Evolutionary conservation across 2,113 vertebrate species (phyloP), one percentile per base, ranked within the genome.

Genomic region (Parotia lawesii): DNA sequence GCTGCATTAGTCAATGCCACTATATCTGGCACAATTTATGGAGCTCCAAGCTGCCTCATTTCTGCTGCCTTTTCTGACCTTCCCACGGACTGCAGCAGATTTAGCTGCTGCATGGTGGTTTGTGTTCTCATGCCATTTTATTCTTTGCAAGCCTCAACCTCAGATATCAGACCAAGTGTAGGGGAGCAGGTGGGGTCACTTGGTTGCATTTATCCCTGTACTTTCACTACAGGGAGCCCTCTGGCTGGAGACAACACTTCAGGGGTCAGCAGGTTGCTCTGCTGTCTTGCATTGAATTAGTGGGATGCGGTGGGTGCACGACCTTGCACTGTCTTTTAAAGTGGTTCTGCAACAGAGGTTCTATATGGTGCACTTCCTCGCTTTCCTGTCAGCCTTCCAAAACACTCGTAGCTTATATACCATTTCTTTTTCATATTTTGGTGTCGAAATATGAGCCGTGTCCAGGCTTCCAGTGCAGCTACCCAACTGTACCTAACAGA

Each of bases 91-190:
- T 18, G 24, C 0, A 0, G 9, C 3, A 11, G 9, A 10, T 67
- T 47, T 0, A 3, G 47, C 47, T 3, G 1, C 25, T 57, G 28
- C 50, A 11, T 0, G 0, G 17, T 28, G 14, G 13, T 65, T 72
- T 69, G 56, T 47, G 10, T 40, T 79, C 64, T 76, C 22, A 23
- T 18, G 17, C 5, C 17, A n/a, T 7, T 78, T 62, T 21, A 50
- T 48, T 25, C 22, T 64, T 22, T 65, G 18, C 10, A 51, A 51
- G 13, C 35, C 18, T 76, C 61, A 83, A 24, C 7, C 28, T 82
- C 50, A 28, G 31, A 20, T 21, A 31, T 4, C 0, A 0, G 13
- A n/a, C 19, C 11, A 29, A 21, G 6, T 29, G 25, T 37, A 73
- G 20, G 33, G 16, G 14, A 85, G 25, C 0, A 2, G 9, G 10